Base-by-base conservation (phyloP, 2,888 invertebrate genomes). In the Blastobasis adustella region DNA sequence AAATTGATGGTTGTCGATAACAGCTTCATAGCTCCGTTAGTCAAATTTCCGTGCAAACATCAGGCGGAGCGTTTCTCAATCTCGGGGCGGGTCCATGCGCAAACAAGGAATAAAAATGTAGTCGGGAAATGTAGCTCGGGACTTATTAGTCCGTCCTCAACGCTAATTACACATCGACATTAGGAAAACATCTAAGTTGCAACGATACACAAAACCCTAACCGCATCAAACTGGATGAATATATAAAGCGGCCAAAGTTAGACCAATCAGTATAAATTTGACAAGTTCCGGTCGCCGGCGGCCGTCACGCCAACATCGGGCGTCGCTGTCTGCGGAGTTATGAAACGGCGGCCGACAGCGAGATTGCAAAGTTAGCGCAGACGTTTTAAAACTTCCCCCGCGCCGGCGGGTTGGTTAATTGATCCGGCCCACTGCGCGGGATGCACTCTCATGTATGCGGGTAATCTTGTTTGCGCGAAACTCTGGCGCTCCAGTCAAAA, bases 321-420 rank as follows among this genome's bases (percentile, higher is more conserved):
- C 8, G 10, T 8, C 9, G 10, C 8, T 42, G 42, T 42, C 42
- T 10, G 58, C 50, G 52, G 52, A 63, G 62, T 67, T 65, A 65
- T 67, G 66, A 67, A 73, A 74, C 57, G 55, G 60, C 65, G 67
- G 62, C 67, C 62, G 58, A 55, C 52, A 60, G 58, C 60, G 59
- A 67, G 65, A 73, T 70, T 67, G 67, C 60, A 47, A 76, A 76
- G 72, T 79, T 76, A 53, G 61, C 53, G 61, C 63, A 62, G 63
- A 64, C 63, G 69, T 71, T 79, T 74, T 70, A 76, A 71, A 81
- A 80, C 72, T 78, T 78, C 58, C 58, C 37, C 61, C 51, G 54
- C 54, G 50, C 62, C 71, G 71, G 59, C 55, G 53, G 60, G 62
- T 60, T 59, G 51, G 53, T 69, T 74, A 76, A 79, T 73, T 69